Percentiles rank a stretch among this genome's conserved stretches.
These are phyloP conservation scores for Saxicola maurus DNA, from an alignment of 2,797 vertebrate genomes.

Conservation along the genomic window DNA sequence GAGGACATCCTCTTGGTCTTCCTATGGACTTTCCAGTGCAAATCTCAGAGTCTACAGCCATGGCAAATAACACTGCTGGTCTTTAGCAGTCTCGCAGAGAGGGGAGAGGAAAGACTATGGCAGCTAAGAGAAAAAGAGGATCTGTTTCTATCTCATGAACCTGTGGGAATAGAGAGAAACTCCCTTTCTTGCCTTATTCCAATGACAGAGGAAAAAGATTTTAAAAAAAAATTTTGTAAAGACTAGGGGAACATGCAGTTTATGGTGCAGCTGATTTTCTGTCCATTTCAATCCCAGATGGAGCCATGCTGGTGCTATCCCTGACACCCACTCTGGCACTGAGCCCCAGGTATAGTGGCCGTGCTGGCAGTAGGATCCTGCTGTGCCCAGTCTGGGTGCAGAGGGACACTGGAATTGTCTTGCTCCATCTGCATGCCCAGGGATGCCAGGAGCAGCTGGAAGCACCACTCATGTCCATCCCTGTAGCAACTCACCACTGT, in stretches of 20 bases:
- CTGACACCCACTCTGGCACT: background rate
- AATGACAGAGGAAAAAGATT: background rate
- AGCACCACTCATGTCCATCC: background rate
- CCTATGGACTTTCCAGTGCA: background rate
- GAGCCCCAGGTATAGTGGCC: background rate
- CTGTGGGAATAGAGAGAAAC: background rate
- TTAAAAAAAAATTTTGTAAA: background rate
- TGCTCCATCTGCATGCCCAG: background rate
- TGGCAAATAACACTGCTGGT: background rate
- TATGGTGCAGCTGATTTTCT: background rate
- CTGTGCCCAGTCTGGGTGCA: background rate
- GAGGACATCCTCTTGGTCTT: no score
- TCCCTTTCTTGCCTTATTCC: background rate
- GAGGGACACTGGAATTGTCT: background rate
- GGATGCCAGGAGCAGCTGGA: background rate
- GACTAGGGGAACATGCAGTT: background rate
- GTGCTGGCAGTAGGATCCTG: rapidly evolving
- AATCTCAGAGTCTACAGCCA: background rate
- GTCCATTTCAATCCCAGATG: background rate
- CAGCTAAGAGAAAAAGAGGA: background rate
- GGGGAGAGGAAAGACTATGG: background rate
- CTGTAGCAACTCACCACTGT: background rate
- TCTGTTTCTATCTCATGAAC: background rate
- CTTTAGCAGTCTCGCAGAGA: background rate
- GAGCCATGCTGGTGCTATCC: background rate